A percentile compares a stretch with the other conserved stretches of the same genome.
Evolutionary conservation across 2,888 invertebrate genomes (phyloP).

Genomic region (Volucella inflata): DNA sequence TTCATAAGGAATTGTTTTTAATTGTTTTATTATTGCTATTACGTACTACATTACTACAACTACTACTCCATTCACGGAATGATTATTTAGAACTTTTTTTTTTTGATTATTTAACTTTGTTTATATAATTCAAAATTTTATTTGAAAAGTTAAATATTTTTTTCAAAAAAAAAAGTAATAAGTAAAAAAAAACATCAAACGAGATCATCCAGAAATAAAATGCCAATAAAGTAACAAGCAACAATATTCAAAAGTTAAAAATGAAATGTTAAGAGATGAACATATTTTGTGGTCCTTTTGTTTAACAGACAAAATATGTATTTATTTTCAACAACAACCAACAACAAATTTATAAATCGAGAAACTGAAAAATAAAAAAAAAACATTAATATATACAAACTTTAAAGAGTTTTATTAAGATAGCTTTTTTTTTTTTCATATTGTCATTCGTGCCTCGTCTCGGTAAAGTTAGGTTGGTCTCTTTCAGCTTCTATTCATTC

Average conservation of each 20-base stretch:
- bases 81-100: constrained; percentile 48
- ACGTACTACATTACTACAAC: constrained; percentile 60
- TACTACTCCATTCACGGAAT: constrained; percentile 56
- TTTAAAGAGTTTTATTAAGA: constrained; percentile 2
- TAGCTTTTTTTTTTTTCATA: not conserved
- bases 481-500: too few species aligned
- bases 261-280: constrained; percentile 48
- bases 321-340: constrained; percentile 73
- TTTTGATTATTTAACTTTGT: constrained; percentile 64
- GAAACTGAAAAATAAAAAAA: constrained; percentile 63
- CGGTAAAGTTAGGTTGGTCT: too few species aligned
- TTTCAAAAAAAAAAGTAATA: constrained; percentile 15
- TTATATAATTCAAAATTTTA: constrained; percentile 64
- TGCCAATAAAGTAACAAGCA: constrained; percentile 32
- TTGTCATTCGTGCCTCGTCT: not conserved
- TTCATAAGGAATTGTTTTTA: constrained; percentile 74
- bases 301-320: constrained; percentile 66
- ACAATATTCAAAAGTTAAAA: constrained; percentile 42
- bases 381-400: constrained; percentile 72
- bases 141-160: constrained; percentile 26
- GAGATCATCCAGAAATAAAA: constrained; percentile 39
- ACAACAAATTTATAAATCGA: constrained; percentile 73
- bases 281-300: constrained; percentile 69
- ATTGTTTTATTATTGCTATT: constrained; percentile 73
- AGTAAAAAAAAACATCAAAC: constrained; percentile 43